phyloP scores from a whole-genome alignment of 2,797 vertebrate genomes.

The Ambastaia sidthimunki region DNA sequence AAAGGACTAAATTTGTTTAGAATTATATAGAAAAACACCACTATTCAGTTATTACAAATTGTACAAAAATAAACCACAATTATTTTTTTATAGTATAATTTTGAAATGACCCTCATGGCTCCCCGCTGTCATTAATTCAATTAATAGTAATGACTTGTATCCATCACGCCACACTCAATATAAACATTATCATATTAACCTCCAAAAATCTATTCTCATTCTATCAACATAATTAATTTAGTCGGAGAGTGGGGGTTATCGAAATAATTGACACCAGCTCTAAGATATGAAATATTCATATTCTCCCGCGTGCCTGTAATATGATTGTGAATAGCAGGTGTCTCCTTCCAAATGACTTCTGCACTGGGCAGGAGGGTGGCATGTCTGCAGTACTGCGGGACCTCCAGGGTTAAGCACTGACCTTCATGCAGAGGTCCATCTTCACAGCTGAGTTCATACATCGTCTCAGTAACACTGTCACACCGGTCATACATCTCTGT shows the following conservation, averaged over 20 bases:
- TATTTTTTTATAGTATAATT: conserved; percentile 10
- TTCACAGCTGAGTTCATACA: conserved; percentile 65
- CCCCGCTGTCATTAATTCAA: conserved; percentile 71
- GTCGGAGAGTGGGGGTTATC: conserved; percentile 71
- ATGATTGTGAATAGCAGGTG: conserved; percentile 50
- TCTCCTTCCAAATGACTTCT: conserved; percentile 45
- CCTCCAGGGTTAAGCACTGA: conserved; percentile 58
- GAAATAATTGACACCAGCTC: conserved; percentile 77
- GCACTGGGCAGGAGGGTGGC: conserved; percentile 21
- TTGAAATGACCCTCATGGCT: conserved; percentile 63
- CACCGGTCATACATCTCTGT: conserved; percentile 55
- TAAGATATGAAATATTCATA: conserved; percentile 79
- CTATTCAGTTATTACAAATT: conserved; percentile 28
- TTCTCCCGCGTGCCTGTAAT: conserved; percentile 62
- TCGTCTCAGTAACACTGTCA: conserved; percentile 45
- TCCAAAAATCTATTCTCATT: conserved; percentile 68
- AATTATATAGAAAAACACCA: background rate
- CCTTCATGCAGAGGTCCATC: conserved; percentile 64
- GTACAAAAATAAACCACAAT: conserved; percentile 13
- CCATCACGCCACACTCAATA: conserved; percentile 74
- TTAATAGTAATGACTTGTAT: conserved; percentile 76
- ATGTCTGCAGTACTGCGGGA: conserved; percentile 24
- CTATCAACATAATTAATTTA: conserved; percentile 80
- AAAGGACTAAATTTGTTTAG: too few species aligned
- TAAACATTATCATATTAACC: conserved; percentile 81